Base-by-base conservation (phyloP, 2,797 vertebrate species). In the Tragelaphus oryx region DNA sequence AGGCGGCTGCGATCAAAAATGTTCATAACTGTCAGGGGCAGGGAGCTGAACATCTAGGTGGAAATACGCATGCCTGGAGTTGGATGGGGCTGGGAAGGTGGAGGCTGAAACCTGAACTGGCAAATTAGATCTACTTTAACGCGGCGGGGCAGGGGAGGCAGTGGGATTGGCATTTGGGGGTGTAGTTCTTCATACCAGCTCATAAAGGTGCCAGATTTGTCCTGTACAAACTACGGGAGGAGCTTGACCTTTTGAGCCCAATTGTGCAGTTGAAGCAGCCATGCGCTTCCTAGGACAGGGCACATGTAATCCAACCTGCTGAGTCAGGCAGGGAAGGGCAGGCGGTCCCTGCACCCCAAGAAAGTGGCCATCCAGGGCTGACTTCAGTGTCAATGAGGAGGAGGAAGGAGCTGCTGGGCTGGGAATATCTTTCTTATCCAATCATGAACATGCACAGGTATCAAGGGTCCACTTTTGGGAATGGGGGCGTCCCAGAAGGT, bases 111-210 rank as follows among this genome's bases (percentile, higher is more conserved):
- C 48, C 10, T 6, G 48, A 8, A 12, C 4, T 11, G 14, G 52
- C 26, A 82, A 52, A 89, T n/a, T 2, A 14, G 14, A 79, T 57
- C 26, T 37, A 30, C 44, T 76, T 13, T 41, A 59, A 41, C 2
- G 1, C 14, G 28, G 8, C 20, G 20, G 17, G 17, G 8, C 0
- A 8, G 1, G 33, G 9, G n/a, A 18, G 30, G 16, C 0, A 16
- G 12, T n/a, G 7, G 54, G 22, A 48, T 50, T 20, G 17, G 80
- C 80, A 44, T 50, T n/a, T 62, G 41, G 48, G 48, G 37, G 30
- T 6, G 26, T 59, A 68, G 18, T 95, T 83, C 18, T 87, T n/a
- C 74, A 48, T 3, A 41, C 20, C 6, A 8, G 28, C 18, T 89
- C 87, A 46, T 41, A 59, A 52, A 12, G 6, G 20, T 55, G 62